Base-by-base conservation (phyloP, 2,113 vertebrate genomes). In the Crocuta crocuta region DNA sequence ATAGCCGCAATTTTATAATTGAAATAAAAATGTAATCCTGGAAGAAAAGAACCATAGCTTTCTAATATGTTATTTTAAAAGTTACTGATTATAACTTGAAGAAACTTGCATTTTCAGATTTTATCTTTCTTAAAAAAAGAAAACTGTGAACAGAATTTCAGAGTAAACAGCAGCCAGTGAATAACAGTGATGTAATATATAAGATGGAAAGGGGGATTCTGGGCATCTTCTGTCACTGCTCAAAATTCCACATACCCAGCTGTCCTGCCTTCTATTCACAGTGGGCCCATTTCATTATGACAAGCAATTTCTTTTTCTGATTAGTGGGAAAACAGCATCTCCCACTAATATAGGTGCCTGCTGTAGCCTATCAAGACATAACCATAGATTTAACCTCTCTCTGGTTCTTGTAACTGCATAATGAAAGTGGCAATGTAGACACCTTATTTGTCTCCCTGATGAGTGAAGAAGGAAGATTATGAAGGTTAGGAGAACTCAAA, bases 11-110 rank as follows among this genome's bases (percentile, higher is more conserved):
- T 97, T 95, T 98, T 93, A 92, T 91, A 97, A 84, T 61, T 98
- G 95, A 97, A 98, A 97, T 96, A 87, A 96, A 98, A 95, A 61
- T 85, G 61, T 65, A 95, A 94, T 89, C 93, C 33, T 50, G 81
- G 33, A 58, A 82, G 19, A 63, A 97, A 97, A 74, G 95, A 68
- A 89, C 43, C 4, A 10, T 23, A 17, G 63, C 35, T 98, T 65
- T 83, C 79, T 96, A 81, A 10, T 39, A 94, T 84, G 65, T 66
- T 76, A 13, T 88, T 65, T 85, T 82, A 96, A 96, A 96, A 95
- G 19, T n/a, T 65, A 63, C 79, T 55, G 43, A 65, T 10, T 84
- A 35, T 68, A 96, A 78, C 65, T 90, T 89, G 39, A 95, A 94
- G 66, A 94, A 88, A 93, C 50, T 85, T 96, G 55, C 43, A 86